phyloP scores from a whole-genome alignment of 2,888 invertebrate species.

The Atrina japonica region DNA sequence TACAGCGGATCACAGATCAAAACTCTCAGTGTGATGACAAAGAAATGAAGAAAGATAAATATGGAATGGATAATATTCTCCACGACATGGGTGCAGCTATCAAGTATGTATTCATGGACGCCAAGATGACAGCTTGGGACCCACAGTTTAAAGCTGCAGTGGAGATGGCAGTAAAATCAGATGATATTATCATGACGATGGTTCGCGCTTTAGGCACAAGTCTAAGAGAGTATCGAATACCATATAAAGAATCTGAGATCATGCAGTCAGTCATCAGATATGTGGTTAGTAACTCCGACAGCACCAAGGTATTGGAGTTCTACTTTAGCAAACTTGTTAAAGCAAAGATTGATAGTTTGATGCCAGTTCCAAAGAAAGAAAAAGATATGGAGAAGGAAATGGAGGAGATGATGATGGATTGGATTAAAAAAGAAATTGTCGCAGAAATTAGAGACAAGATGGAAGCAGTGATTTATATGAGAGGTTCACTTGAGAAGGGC shows the following conservation, averaged over 20 bases:
- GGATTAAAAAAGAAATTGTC: conserved; percentile 24
- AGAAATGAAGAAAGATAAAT: background rate
- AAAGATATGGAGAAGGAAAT: conserved; percentile 16
- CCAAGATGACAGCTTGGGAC: conserved; percentile 3
- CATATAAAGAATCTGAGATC: conserved; percentile 9
- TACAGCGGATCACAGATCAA: background rate
- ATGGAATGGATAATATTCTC: conserved; percentile 5
- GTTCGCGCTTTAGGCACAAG: conserved; percentile 1
- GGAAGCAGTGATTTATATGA: conserved; percentile 14
- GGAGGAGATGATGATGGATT: conserved; percentile 20
- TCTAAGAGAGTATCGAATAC: conserved; percentile 6
- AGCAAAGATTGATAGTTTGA: conserved; percentile 18
- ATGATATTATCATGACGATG: conserved; percentile 9
- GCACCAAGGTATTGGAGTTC: conserved; percentile 21
- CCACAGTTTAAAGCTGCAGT: background rate
- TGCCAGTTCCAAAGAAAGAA: background rate
- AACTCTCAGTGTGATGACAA: background rate
- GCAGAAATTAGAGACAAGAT: conserved; percentile 11
- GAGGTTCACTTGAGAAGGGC: background rate
- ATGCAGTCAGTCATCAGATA: conserved; percentile 22
- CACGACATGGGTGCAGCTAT: background rate
- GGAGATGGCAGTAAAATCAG: conserved; percentile 10
- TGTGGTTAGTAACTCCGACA: conserved; percentile 11
- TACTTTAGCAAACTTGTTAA: conserved; percentile 14
- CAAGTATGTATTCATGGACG: conserved; percentile 24